Percentiles rank a stretch among this genome's conserved stretches.
These are phyloP conservation scores for Epicampocera succincta DNA, from an alignment of 2,888 invertebrate genomes.

Conservation along the genomic window DNA sequence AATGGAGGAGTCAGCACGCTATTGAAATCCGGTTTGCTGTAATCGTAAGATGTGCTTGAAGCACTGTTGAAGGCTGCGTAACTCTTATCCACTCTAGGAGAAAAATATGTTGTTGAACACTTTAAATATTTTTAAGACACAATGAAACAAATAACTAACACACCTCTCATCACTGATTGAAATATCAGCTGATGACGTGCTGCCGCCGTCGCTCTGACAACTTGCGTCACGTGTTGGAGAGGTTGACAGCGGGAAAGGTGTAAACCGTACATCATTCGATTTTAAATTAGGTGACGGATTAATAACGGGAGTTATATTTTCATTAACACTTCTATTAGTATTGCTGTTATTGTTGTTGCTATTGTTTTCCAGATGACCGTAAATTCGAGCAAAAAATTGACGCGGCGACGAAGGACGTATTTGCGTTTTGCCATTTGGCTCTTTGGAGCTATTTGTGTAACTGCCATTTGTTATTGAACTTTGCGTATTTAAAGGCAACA, in stretches of 20 bases:
- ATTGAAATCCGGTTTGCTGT: slow-evolving; percentile 67
- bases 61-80: slow-evolving; percentile 63
- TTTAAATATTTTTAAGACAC: not conserved
- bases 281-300: slow-evolving; percentile 34
- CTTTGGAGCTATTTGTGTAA: slow-evolving; percentile 38
- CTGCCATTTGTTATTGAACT: slow-evolving; percentile 40
- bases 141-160: slow-evolving; percentile 29
- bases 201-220: slow-evolving; percentile 80
- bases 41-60: slow-evolving; percentile 62
- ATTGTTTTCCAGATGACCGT: slow-evolving; percentile 87
- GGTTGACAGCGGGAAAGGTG: slow-evolving; percentile 47
- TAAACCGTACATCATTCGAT: slow-evolving; percentile 23
- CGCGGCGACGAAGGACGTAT: slow-evolving; percentile 88
- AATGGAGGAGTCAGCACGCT: slow-evolving; percentile 68
- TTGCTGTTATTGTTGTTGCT: slow-evolving; percentile 15
- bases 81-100: slow-evolving; percentile 64
- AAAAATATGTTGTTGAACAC: slow-evolving; percentile 33
- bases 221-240: slow-evolving; percentile 74
- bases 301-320: slow-evolving; percentile 24
- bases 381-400: slow-evolving; percentile 90
- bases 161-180: slow-evolving; percentile 79
- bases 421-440: slow-evolving; percentile 64
- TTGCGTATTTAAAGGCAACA: slow-evolving; percentile 63
- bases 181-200: slow-evolving; percentile 79
- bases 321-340: slow-evolving; percentile 8